A percentile compares a stretch with the other conserved stretches of the same genome.
Conservation (phyloP, 2,888 invertebrate species). For the Harpagoxenus sublaevis region DNA sequence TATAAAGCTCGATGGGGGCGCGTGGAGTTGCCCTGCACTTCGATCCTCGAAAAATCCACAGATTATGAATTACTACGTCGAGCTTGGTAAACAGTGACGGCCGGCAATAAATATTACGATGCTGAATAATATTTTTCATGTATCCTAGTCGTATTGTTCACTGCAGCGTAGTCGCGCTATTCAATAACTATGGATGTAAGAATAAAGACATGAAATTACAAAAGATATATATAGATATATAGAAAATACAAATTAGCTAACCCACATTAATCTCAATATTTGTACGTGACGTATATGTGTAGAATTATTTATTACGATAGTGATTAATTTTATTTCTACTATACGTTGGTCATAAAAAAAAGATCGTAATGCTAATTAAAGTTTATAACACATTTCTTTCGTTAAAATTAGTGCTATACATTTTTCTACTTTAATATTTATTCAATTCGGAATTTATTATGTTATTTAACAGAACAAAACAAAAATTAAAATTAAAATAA, state of each 20-base stretch:
- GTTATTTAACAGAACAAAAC: neutral
- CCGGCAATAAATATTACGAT: conserved; percentile 21
- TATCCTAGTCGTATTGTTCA: neutral
- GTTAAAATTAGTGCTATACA: neutral
- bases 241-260: conserved; percentile 10
- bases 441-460: neutral
- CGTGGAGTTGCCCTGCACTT: neutral
- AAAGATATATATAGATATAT: neutral
- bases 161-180: neutral
- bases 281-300: neutral
- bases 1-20: conserved; percentile 25
- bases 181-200: neutral
- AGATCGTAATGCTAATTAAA: neutral
- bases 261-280: conserved; percentile 1
- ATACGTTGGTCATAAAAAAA: neutral
- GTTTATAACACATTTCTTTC: neutral
- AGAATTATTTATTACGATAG: neutral
- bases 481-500: neutral
- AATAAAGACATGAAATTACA: neutral
- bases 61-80: conserved; percentile 41
- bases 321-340: neutral
- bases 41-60: conserved; percentile 14
- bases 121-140: conserved; percentile 9
- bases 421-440: neutral
- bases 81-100: neutral